Percentiles rank a stretch among this genome's conserved stretches.
These are phyloP conservation scores for Pyrocephalus nanus DNA, from an alignment of 2,797 vertebrate species.

Conservation along the genomic window DNA sequence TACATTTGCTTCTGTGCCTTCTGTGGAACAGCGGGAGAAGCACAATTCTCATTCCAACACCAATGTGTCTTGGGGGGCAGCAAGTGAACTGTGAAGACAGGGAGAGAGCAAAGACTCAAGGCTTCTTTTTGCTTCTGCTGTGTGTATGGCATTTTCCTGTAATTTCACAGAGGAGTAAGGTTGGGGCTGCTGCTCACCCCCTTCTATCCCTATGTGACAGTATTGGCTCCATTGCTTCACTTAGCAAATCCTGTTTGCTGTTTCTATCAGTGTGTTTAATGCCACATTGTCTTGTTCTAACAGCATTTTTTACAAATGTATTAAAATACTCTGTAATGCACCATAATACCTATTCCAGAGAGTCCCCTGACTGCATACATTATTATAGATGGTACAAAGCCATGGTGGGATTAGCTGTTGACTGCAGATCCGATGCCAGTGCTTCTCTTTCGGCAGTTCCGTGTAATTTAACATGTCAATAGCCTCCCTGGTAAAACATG, in stretches of 20 bases:
- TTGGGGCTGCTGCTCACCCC: neutral
- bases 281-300: neutral
- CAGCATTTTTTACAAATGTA: neutral
- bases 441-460: slow-evolving; percentile 18
- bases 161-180: neutral
- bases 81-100: neutral
- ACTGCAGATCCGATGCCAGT: neutral
- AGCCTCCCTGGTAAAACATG: slow-evolving; percentile 23
- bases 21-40: neutral
- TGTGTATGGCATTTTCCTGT: neutral
- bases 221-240: neutral
- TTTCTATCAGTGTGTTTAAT: neutral
- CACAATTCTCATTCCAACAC: neutral
- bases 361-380: slow-evolving; percentile 17
- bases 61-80: neutral
- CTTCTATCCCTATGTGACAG: rapidly evolving
- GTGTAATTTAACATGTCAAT: slow-evolving; percentile 18
- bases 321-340: slow-evolving; percentile 13
- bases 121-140: neutral
- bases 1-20: rapidly evolving
- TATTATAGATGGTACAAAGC: neutral
- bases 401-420: slow-evolving; percentile 10
- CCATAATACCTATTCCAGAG: neutral
- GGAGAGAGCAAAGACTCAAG: neutral
- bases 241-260: slow-evolving; percentile 6